Conservation (phyloP, 35 echinoderm and acorn worm species). For the Apostichopus parvimensis region DNA sequence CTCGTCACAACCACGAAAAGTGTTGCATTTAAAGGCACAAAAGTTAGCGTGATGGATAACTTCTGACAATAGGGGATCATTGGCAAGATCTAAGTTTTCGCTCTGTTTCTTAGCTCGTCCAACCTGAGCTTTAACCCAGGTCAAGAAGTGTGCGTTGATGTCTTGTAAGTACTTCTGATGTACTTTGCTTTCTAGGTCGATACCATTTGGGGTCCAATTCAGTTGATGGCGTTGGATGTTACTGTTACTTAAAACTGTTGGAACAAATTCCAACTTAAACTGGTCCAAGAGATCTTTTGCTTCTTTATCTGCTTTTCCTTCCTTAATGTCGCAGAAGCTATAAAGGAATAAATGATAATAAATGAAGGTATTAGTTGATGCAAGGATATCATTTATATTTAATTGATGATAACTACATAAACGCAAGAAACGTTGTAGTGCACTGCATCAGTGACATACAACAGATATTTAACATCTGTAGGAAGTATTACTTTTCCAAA, state of each 20-base stretch:
- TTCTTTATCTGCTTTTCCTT: constrained; percentile 60
- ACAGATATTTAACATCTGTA: no score
- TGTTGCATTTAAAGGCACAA: constrained; percentile 76
- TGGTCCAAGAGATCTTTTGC: constrained; percentile 57
- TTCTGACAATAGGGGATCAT: constrained; percentile 71
- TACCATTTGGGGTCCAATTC: constrained; percentile 66
- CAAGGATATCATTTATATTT: no score
- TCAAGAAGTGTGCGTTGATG: constrained; percentile 63
- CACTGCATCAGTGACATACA: no score
- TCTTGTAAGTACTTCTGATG: constrained; percentile 77
- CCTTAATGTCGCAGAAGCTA: constrained; percentile 71
- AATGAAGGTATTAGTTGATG: no score
- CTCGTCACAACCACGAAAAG: constrained; percentile 85
- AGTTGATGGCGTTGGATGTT: constrained; percentile 75
- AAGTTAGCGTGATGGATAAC: constrained; percentile 86
- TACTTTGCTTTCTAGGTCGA: constrained; percentile 34
- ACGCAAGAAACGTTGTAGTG: no score
- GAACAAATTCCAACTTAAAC: constrained; percentile 75
- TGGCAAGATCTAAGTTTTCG: constrained; percentile 46
- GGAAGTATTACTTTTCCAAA: no score
- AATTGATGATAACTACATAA: no score
- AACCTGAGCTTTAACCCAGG: constrained; percentile 70
- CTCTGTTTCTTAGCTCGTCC: constrained; percentile 45
- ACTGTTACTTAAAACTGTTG: constrained; percentile 44
- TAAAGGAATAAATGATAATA: background rate